phyloP scores from a whole-genome alignment of 2,888 invertebrate genomes.

The Ernsta delagoae region DNA sequence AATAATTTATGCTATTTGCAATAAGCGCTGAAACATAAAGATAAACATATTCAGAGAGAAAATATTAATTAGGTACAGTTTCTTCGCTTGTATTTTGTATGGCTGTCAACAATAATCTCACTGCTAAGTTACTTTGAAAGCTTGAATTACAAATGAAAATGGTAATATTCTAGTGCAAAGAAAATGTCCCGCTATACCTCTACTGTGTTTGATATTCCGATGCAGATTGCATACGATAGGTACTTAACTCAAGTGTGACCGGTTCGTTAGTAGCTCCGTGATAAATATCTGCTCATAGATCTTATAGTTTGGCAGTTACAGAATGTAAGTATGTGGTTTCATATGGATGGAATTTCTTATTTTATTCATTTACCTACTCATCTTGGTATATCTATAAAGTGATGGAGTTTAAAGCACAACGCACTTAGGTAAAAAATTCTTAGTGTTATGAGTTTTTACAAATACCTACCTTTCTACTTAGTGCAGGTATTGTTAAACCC shows the following conservation, averaged over 20 bases:
- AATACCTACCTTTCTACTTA: no score
- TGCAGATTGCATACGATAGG: constrained; percentile 34
- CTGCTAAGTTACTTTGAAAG: not conserved
- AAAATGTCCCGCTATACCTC: constrained; percentile 30
- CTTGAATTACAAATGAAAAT: constrained; percentile 12
- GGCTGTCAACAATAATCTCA: not conserved
- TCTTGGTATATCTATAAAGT: no score
- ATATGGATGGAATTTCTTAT: constrained; percentile 10
- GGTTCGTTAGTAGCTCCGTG: constrained; percentile 33
- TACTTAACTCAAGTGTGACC: constrained; percentile 24
- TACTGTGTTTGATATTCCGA: constrained; percentile 31
- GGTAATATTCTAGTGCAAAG: constrained; percentile 19
- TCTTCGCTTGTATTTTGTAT: not conserved
- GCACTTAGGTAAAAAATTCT: no score
- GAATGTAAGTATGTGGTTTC: constrained; percentile 7
- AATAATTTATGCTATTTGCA: no score
- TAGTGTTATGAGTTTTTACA: no score
- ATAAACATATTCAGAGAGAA: no score
- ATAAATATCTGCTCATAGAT: constrained; percentile 36
- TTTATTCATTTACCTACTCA: not conserved
- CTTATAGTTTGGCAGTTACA: constrained; percentile 29
- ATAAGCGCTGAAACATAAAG: not conserved
- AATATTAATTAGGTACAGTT: no score
- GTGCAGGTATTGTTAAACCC: no score
- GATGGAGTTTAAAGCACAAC: no score